Percentiles rank a stretch among this genome's conserved stretches.
These are phyloP conservation scores for Homarus gammarus DNA, from an alignment of 2,888 invertebrate species.

Conservation along the genomic window DNA sequence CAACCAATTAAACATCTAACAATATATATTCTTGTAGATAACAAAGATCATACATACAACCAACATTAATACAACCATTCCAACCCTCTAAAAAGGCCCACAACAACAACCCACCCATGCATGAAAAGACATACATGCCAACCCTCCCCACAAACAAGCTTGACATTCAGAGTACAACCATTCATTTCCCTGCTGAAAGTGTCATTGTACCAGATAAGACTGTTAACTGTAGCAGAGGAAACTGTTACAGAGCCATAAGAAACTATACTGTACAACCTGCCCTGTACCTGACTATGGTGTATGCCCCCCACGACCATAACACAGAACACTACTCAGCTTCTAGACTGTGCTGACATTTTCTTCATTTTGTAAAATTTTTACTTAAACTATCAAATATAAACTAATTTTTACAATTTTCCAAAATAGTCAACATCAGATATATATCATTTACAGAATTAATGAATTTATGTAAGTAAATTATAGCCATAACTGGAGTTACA, in stretches of 20 bases:
- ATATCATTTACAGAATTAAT: background rate
- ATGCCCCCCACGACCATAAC: background rate
- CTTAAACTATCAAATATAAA: conserved; percentile 10
- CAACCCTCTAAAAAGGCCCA: conserved; percentile 38
- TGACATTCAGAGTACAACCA: conserved; percentile 48
- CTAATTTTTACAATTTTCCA: background rate
- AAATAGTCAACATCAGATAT: conserved; percentile 6
- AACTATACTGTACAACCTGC: conserved; percentile 24
- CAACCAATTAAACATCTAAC: conserved; percentile 55
- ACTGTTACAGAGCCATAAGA: conserved; percentile 26
- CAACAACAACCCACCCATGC: conserved; percentile 43
- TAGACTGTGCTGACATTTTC: conserved; percentile 53
- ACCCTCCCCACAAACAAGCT: conserved; percentile 15
- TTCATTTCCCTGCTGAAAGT: conserved; percentile 43
- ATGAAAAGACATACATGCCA: background rate
- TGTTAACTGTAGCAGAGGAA: conserved; percentile 10
- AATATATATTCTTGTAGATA: conserved; percentile 60
- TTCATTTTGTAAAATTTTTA: conserved; percentile 22
- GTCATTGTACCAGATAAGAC: conserved; percentile 25
- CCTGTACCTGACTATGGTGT: conserved; percentile 30
- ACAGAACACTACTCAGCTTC: conserved; percentile 37
- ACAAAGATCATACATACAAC: conserved; percentile 61
- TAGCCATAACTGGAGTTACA: conserved; percentile 17
- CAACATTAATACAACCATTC: conserved; percentile 54
- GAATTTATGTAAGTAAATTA: background rate